These are phyloP conservation scores for Callipepla californica DNA, from an alignment of 2,113 vertebrate species.

Conservation along the genomic window DNA sequence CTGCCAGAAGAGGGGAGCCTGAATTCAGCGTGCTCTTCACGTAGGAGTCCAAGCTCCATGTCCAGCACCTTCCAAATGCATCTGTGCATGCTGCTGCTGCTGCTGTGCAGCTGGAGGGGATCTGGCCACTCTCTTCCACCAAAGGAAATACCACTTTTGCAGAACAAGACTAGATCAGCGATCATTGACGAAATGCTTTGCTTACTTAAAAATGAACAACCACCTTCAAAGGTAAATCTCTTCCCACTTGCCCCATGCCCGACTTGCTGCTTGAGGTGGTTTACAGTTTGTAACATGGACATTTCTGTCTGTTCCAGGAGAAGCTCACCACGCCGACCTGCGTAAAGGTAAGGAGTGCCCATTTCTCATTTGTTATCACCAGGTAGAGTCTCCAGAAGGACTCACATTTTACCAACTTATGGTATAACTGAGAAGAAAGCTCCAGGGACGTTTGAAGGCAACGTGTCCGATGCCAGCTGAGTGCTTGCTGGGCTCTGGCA, in stretches of 20 bases:
- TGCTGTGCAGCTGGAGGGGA: not conserved
- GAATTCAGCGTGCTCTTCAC: not conserved
- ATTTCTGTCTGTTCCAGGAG: not conserved
- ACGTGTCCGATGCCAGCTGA: accelerated
- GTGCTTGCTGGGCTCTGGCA: not conserved
- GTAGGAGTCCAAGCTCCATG: not conserved
- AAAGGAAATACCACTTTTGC: not conserved
- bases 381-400: not conserved
- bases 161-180: accelerated
- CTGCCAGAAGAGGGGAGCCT: not conserved
- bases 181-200: constrained; percentile 27
- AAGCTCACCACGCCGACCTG: accelerated
- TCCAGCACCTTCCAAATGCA: not conserved
- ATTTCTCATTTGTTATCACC: not conserved
- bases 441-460: not conserved
- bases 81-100: not conserved
- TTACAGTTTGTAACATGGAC: not conserved
- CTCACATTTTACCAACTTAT: not conserved
- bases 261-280: not conserved
- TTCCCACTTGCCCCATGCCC: accelerated
- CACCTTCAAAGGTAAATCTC: accelerated
- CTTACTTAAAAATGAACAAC: not conserved
- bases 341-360: constrained; percentile 4
- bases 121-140: not conserved
- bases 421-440: accelerated